A percentile compares a stretch with the other conserved stretches of the same genome.
Evolutionary conservation across 2,888 invertebrate genomes (phyloP).

Genomic region (Iphiclides podalirius): DNA sequence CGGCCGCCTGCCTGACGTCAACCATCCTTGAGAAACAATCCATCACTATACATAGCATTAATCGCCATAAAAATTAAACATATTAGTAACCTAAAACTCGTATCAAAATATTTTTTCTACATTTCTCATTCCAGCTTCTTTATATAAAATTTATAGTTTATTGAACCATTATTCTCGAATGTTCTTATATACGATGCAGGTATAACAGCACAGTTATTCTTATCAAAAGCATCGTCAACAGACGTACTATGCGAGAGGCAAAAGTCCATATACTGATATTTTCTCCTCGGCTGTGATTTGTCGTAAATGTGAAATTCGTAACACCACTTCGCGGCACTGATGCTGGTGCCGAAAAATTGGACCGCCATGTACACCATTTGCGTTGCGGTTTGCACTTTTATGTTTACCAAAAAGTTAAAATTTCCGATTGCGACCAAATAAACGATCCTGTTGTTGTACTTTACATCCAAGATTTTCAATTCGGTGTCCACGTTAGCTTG

Average conservation of each 20-base stretch:
- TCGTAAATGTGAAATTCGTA: conserved; percentile 62
- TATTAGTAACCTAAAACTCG: too few relatives aligned
- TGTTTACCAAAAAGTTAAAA: conserved; percentile 51
- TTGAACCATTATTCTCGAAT: conserved; percentile 31
- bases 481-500: conserved; percentile 47
- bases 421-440: conserved; percentile 41
- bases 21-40: too few relatives aligned
- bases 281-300: conserved; percentile 50
- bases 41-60: too few relatives aligned
- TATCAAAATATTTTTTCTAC: too few relatives aligned
- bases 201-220: conserved; percentile 42
- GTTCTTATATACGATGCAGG: conserved; percentile 37
- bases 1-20: too few relatives aligned
- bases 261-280: conserved; percentile 41
- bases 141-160: conserved; percentile 47
- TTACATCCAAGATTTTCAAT: conserved; percentile 38
- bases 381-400: conserved; percentile 38
- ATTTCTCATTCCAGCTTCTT: too few relatives aligned
- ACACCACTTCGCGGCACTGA: conserved; percentile 55
- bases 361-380: conserved; percentile 46
- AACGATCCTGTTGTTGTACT: conserved; percentile 34
- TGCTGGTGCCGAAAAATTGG: conserved; percentile 50
- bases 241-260: conserved; percentile 40
- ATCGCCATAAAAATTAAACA: too few relatives aligned
- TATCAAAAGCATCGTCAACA: conserved; percentile 37